Evolutionary conservation across 1,140 invertebrate species (phyloP).

Genomic region (Orchestia grillus): DNA sequence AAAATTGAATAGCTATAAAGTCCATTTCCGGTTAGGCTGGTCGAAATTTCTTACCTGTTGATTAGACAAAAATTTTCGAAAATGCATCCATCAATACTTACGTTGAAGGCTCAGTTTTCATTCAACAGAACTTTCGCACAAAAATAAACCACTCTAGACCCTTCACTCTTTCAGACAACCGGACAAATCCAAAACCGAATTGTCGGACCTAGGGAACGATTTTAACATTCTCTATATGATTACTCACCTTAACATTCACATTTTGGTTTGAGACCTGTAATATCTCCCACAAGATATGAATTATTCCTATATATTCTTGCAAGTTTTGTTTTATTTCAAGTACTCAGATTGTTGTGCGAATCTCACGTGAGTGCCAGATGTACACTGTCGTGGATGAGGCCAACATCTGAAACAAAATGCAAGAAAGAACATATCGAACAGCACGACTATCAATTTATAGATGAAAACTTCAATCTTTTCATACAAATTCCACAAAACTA

Average conservation of each 20-base stretch:
- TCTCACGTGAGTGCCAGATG: background rate
- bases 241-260: background rate
- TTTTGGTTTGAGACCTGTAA: background rate
- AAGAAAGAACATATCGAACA: no score
- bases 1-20: background rate
- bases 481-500: no score
- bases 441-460: no score
- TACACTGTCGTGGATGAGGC: no score
- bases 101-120: no score
- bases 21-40: background rate
- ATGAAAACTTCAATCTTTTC: no score
- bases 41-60: background rate
- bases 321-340: background rate
- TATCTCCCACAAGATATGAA: background rate
- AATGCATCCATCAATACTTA: background rate
- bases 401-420: no score
- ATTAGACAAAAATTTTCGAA: background rate
- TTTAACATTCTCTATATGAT: background rate
- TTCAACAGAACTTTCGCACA: no score
- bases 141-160: background rate
- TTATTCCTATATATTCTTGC: background rate
- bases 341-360: background rate
- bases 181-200: background rate
- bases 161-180: background rate
- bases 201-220: background rate